These are phyloP conservation scores for mouse (Mus musculus) DNA, from an alignment of 2,113 vertebrate species.

Conservation along the genomic window GRCm39 chr17:70679501-70680000, in stretches of 20 bases:
- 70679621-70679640: neutral
- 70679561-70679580: neutral
- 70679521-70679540: neutral
- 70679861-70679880: neutral
- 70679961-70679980: neutral
- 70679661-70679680: neutral
- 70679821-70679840: constrained; percentile 32
- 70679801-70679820: constrained; percentile 22
- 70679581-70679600: neutral
- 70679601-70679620: constrained; percentile 19
- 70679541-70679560: neutral
- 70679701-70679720: neutral
- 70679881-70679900: neutral
- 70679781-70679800: neutral
- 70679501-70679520: no score
- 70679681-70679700: neutral
- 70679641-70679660: neutral
- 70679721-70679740: neutral
- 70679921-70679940: neutral
- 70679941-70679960: neutral
- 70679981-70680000: neutral
- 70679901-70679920: neutral
- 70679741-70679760: constrained; percentile 7
- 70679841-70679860: neutral
- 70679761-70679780: neutral